Evolutionary conservation across 2,888 invertebrate species (phyloP).

Genomic region (Eurytoma californica): DNA sequence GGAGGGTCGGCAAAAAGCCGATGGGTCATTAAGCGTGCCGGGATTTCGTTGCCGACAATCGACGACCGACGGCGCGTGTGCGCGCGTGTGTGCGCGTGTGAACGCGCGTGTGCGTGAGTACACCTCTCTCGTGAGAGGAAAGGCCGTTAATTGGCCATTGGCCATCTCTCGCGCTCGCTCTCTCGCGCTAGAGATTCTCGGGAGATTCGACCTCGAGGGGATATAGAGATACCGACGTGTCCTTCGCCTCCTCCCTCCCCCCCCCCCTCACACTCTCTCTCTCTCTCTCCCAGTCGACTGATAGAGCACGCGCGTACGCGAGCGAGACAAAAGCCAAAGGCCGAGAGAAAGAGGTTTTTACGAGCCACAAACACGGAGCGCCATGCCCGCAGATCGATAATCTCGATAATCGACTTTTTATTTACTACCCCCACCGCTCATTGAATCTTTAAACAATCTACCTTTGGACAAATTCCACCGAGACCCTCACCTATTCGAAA

Average conservation of each 20-base stretch:
- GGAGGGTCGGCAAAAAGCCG: conserved; percentile 24
- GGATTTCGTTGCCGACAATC: conserved; percentile 35
- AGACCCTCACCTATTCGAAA: too few species aligned
- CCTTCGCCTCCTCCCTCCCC: conserved; percentile 42
- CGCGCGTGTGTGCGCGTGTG: conserved; percentile 13
- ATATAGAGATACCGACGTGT: conserved; percentile 44
- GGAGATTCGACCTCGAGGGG: conserved; percentile 52
- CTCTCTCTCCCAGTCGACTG: conserved; percentile 1
- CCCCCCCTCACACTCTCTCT: conserved; percentile 3
- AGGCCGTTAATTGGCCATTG: conserved; percentile 52
- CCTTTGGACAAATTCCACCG: too few species aligned
- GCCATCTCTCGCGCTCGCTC: conserved; percentile 47
- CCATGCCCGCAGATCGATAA: too few species aligned
- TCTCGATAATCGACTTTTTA: too few species aligned
- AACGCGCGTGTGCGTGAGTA: neutral
- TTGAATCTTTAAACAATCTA: too few species aligned
- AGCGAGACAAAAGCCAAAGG: conserved; percentile 33
- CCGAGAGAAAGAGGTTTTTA: conserved; percentile 4
- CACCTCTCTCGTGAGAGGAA: neutral
- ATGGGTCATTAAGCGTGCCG: conserved; percentile 32
- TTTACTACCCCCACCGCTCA: too few species aligned
- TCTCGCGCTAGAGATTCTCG: conserved; percentile 44
- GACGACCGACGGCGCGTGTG: conserved; percentile 16
- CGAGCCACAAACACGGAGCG: too few species aligned
- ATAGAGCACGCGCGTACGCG: neutral